Conservation (phyloP, 2,797 vertebrate genomes). For the Scolopax rusticola region DNA sequence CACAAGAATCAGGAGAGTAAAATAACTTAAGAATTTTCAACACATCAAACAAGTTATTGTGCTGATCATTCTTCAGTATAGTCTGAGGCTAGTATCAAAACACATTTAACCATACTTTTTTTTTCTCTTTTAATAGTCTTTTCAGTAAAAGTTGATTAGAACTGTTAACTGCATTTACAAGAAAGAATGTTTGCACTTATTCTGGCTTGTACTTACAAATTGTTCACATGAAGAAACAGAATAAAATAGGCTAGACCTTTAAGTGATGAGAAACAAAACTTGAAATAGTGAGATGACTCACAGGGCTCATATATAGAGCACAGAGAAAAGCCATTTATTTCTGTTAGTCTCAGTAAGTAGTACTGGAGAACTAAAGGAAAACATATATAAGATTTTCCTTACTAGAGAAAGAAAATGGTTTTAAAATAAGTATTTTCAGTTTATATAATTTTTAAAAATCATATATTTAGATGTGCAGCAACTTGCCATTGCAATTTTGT, state of each 20-base stretch:
- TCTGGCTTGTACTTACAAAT: not conserved
- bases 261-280: slow-evolving; percentile 22
- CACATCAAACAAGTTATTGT: not conserved
- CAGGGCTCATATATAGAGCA: not conserved
- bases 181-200: not conserved
- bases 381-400: not conserved
- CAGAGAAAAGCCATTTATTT: slow-evolving; percentile 14
- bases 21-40: not conserved
- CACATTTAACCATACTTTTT: not conserved
- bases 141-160: not conserved
- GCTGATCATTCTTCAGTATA: not conserved
- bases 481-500: not conserved
- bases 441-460: not conserved
- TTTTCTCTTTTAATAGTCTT: not conserved
- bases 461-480: not conserved
- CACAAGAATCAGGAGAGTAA: not conserved
- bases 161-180: not conserved
- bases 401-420: not conserved
- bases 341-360: not conserved
- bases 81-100: not conserved
- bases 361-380: not conserved
- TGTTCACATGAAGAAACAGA: not conserved
- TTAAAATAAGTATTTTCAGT: not conserved
- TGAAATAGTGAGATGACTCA: slow-evolving; percentile 49
- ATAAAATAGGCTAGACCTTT: slow-evolving; percentile 40